Conservation (phyloP, 2,797 vertebrate genomes). For the Aselliscus stoliczkanus region DNA sequence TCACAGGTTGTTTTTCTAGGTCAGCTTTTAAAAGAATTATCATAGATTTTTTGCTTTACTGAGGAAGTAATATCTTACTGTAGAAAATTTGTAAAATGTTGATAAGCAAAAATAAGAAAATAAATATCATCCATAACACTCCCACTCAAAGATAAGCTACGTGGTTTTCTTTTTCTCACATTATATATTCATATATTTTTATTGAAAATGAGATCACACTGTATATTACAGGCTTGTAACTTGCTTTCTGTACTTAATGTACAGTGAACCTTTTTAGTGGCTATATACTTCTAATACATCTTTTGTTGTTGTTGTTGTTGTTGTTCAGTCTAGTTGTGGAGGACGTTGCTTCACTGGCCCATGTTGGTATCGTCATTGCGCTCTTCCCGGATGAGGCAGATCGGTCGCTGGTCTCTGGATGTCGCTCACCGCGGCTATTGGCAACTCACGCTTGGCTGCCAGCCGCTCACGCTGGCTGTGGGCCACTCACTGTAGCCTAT, state of each 20-base stretch:
- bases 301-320: too few species aligned
- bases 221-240: not conserved
- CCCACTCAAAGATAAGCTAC: not conserved
- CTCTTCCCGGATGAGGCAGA: too few species aligned
- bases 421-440: too few species aligned
- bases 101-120: not conserved
- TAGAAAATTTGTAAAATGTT: not conserved
- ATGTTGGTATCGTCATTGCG: too few species aligned
- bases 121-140: not conserved
- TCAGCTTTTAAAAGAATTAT: not conserved
- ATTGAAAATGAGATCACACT: not conserved
- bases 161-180: not conserved
- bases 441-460: too few species aligned
- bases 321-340: too few species aligned
- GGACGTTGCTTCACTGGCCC: too few species aligned
- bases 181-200: not conserved
- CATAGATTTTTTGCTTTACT: not conserved
- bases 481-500: too few species aligned
- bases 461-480: too few species aligned
- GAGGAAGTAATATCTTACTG: not conserved
- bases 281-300: not conserved
- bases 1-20: not conserved
- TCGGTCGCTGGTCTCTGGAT: too few species aligned
- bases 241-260: not conserved
- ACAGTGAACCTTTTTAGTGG: not conserved